Conservation (phyloP, 2,113 vertebrate genomes). For the Trachemys scripta region DNA sequence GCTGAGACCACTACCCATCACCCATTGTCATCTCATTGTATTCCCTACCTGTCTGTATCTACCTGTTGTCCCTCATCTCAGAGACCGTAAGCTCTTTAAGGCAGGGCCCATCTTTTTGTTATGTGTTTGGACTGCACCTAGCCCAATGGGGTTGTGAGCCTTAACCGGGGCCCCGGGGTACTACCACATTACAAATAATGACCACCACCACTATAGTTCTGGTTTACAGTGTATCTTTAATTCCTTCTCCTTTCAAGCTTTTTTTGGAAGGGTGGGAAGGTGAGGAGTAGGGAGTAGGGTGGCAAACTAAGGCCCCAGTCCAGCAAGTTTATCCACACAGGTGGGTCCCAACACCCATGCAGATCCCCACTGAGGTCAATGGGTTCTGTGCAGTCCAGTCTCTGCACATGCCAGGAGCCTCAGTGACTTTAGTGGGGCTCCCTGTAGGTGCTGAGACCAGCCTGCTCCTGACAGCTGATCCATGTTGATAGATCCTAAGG, state of each 20-base stretch:
- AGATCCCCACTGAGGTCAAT: neutral
- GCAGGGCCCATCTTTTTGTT: neutral
- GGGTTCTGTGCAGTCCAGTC: neutral
- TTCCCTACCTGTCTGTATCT: neutral
- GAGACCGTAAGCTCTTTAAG: accelerated
- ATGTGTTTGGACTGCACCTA: neutral
- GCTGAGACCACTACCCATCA: neutral
- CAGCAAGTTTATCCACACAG: neutral
- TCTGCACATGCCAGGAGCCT: neutral
- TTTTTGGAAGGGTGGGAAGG: neutral
- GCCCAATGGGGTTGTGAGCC: accelerated
- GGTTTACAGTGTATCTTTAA: neutral
- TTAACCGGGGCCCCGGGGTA: neutral
- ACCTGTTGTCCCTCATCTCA: accelerated
- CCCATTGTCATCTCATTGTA: neutral
- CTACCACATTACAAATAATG: neutral
- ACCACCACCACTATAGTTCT: neutral
- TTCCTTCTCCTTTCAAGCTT: neutral
- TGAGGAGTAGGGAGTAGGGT: too few relatives aligned
- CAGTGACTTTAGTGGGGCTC: neutral
- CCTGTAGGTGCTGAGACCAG: accelerated
- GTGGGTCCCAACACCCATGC: neutral
- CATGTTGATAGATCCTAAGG: neutral
- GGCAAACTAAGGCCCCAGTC: neutral
- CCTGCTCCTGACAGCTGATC: neutral